These are phyloP conservation scores for Noctua janthe DNA, from an alignment of 2,888 invertebrate genomes.

Conservation along the genomic window DNA sequence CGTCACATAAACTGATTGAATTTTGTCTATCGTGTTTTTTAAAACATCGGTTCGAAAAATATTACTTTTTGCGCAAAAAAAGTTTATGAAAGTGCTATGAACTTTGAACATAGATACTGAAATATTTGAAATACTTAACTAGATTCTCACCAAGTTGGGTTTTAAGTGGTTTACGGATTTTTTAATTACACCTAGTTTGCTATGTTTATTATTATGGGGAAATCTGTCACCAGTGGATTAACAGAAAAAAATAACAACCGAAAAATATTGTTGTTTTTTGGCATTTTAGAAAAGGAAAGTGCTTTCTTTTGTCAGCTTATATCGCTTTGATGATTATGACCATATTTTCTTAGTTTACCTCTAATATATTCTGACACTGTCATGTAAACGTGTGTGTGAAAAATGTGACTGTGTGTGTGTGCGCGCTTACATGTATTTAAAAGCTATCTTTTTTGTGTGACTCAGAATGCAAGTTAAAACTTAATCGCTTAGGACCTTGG, in stretches of 20 bases:
- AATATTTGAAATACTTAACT: neutral
- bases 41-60: slow-evolving; percentile 2
- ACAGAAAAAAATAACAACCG: too few species aligned
- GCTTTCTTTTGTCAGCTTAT: neutral
- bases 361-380: neutral
- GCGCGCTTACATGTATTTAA: neutral
- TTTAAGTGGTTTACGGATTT: neutral
- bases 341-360: neutral
- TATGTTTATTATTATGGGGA: neutral
- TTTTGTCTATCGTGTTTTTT: neutral
- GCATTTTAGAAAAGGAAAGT: neutral
- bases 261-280: neutral
- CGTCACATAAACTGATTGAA: slow-evolving; percentile 15
- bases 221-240: neutral
- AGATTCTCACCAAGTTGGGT: neutral
- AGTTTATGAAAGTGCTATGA: neutral
- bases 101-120: neutral
- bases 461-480: neutral
- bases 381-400: neutral
- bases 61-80: slow-evolving; percentile 1
- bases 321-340: neutral
- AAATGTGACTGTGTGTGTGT: neutral
- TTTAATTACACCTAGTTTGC: neutral
- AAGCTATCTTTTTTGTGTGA: neutral
- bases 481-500: neutral